Conservation (phyloP, 2,113 vertebrate species). For the Lepus americanus region DNA sequence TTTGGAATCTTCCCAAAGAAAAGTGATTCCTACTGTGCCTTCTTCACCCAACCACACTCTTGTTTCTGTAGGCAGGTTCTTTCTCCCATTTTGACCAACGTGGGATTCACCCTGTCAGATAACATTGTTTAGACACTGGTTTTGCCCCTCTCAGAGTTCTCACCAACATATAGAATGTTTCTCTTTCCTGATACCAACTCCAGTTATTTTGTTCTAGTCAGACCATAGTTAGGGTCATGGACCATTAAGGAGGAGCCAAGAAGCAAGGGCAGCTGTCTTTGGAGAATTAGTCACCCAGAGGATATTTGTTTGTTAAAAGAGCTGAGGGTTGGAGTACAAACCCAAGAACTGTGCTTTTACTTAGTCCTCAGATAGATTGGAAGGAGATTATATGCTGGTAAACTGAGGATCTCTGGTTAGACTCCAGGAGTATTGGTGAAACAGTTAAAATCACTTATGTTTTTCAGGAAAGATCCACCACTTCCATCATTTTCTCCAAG, state of each 20-base stretch:
- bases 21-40: not conserved
- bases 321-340: not conserved
- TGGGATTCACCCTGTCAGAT: not conserved
- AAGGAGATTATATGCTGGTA: not conserved
- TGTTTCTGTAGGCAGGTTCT: not conserved
- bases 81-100: not conserved
- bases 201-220: not conserved
- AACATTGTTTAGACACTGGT: slow-evolving; percentile 10
- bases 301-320: slow-evolving; percentile 34
- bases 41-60: not conserved
- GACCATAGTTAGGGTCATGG: not conserved
- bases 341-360: not conserved
- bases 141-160: not conserved
- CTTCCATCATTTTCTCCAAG: slow-evolving; percentile 23
- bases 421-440: not conserved
- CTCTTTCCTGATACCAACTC: not conserved
- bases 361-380: not conserved
- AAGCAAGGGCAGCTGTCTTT: not conserved
- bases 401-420: not conserved
- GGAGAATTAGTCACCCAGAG: not conserved
- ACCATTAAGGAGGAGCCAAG: not conserved
- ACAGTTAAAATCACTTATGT: slow-evolving; percentile 22
- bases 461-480: slow-evolving; percentile 20
- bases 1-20: slow-evolving; percentile 39
- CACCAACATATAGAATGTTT: not conserved